These are phyloP conservation scores for Xestia sexstrigata DNA, from an alignment of 2,888 invertebrate species.

Conservation along the genomic window DNA sequence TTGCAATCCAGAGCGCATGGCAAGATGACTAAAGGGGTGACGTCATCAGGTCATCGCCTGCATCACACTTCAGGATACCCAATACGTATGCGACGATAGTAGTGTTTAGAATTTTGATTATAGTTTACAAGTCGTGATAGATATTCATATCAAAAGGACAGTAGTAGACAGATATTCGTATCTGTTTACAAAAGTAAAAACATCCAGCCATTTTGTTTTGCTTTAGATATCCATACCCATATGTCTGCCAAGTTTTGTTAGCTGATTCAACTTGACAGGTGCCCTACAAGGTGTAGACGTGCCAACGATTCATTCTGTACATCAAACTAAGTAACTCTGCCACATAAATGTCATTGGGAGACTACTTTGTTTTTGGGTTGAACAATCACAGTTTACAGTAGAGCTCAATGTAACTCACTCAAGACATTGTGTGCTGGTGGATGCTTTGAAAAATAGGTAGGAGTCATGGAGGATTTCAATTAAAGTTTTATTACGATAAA, in stretches of 20 bases:
- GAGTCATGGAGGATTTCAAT: too few species aligned
- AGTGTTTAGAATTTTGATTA: constrained; percentile 18
- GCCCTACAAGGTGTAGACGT: too few species aligned
- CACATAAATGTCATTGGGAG: too few species aligned
- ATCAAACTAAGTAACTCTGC: background rate
- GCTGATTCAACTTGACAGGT: too few species aligned
- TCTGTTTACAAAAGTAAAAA: background rate
- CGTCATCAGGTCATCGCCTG: constrained; percentile 25
- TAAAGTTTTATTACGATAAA: too few species aligned
- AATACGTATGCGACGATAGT: background rate
- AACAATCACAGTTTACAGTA: too few species aligned
- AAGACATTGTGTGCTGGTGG: too few species aligned
- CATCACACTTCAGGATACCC: constrained; percentile 35
- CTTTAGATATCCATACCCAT: background rate
- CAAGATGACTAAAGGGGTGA: constrained; percentile 37
- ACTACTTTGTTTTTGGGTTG: too few species aligned
- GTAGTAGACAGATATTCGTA: background rate
- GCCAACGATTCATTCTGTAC: background rate
- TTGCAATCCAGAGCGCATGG: background rate
- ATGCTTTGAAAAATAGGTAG: too few species aligned
- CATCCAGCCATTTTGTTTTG: background rate
- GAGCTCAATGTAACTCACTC: too few species aligned
- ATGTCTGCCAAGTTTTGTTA: background rate
- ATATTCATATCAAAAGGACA: background rate
- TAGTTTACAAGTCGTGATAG: background rate